A percentile compares a stretch with the other conserved stretches of the same genome.
These are phyloP conservation scores for Anthoscopus minutus DNA, from an alignment of 2,113 vertebrate genomes.

Conservation along the genomic window DNA sequence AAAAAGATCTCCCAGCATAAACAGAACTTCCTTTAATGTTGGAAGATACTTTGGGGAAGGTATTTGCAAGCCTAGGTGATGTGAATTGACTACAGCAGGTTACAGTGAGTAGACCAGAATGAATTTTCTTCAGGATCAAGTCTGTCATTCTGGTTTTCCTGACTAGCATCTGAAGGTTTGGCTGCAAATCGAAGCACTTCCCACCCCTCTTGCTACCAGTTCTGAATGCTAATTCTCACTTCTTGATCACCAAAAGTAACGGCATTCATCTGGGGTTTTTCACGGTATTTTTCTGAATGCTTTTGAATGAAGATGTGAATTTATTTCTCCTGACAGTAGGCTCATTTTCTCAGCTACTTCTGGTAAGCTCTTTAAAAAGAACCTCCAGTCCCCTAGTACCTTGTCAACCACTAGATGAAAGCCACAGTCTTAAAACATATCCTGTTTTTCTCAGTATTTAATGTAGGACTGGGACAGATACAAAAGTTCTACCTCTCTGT, in stretches of 20 bases:
- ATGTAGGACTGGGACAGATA: neutral
- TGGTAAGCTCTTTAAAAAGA: neutral
- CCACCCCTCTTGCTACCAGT: neutral
- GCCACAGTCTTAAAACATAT: neutral
- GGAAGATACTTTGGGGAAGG: neutral
- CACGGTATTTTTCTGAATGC: neutral
- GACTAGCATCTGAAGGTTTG: neutral
- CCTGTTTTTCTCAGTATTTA: neutral
- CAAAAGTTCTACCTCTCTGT: neutral
- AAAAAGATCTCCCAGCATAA: neutral
- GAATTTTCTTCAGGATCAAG: neutral
- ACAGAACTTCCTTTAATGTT: neutral
- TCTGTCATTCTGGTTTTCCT: neutral
- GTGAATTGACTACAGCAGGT: neutral
- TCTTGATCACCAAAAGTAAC: neutral
- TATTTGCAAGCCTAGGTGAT: neutral
- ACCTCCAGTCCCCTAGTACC: neutral
- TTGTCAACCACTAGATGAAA: neutral
- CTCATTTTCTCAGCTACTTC: neutral
- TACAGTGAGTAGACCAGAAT: neutral
- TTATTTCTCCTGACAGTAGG: neutral
- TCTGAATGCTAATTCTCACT: neutral
- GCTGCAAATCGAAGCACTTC: neutral
- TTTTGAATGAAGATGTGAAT: neutral
- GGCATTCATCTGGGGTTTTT: neutral